Conservation (phyloP, 2,113 vertebrate genomes). For the Nipponia nippon region DNA sequence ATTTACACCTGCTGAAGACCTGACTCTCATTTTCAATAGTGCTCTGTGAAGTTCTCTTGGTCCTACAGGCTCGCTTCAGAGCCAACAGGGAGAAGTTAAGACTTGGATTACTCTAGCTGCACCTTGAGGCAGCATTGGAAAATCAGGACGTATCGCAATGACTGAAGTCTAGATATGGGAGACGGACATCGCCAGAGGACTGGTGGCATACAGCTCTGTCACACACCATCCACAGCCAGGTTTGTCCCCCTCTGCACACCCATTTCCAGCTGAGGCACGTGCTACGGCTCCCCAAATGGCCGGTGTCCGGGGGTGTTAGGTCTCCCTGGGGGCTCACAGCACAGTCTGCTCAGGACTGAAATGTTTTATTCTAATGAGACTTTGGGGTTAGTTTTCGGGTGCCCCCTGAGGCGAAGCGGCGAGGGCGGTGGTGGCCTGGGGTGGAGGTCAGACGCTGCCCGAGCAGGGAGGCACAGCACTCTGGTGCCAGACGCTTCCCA, state of each 20-base stretch:
- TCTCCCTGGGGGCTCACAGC: not conserved
- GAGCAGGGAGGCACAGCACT: not conserved
- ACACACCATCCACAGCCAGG: not conserved
- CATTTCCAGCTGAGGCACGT: not conserved
- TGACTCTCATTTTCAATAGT: not conserved
- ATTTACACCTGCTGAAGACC: not conserved
- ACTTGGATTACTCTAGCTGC: not conserved
- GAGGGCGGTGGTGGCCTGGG: not conserved
- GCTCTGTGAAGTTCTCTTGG: not conserved
- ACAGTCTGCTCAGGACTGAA: not conserved
- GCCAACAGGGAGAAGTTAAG: not conserved
- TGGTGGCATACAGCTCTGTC: not conserved
- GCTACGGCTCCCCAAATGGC: not conserved
- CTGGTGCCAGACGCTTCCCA: rapidly evolving
- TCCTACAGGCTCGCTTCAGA: rapidly evolving
- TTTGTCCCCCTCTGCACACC: not conserved
- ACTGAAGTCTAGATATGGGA: not conserved
- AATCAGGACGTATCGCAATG: rapidly evolving
- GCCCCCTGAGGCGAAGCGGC: not conserved
- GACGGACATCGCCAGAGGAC: not conserved
- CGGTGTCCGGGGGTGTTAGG: not conserved
- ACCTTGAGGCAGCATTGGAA: not conserved
- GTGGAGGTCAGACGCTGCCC: rapidly evolving
- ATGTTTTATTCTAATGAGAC: rapidly evolving
- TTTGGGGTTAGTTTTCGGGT: not conserved